A percentile compares a stretch with the other conserved stretches of the same genome.
phyloP scores from a whole-genome alignment of 2,888 invertebrate species.

The Trimorus sp. region DNA sequence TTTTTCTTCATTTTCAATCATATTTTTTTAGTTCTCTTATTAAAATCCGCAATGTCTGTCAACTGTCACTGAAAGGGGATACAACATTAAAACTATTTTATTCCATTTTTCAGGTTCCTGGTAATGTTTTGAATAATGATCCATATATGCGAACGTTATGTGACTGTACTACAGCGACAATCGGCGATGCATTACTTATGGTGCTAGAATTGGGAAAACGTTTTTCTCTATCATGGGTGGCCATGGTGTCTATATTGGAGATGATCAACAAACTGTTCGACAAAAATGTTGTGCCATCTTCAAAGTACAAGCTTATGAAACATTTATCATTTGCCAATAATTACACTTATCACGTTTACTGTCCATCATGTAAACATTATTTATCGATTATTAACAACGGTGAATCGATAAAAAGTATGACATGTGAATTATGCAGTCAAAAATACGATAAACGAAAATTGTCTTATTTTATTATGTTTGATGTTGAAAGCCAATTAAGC shows the following conservation, averaged over 20 bases:
- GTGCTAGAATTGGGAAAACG: neutral
- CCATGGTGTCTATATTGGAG: neutral
- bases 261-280: neutral
- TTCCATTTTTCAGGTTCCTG: too few species aligned
- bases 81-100: too few species aligned
- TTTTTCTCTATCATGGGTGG: neutral
- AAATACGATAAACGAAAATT: neutral
- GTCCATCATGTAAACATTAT: slow-evolving; percentile 22
- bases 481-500: slow-evolving; percentile 23
- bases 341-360: slow-evolving; percentile 36
- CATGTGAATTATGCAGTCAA: slow-evolving; percentile 13
- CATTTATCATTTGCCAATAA: neutral
- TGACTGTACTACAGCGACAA: too few species aligned
- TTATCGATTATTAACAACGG: neutral
- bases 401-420: neutral
- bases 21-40: too few species aligned
- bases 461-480: slow-evolving; percentile 32
- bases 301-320: neutral
- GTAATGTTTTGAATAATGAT: too few species aligned
- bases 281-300: neutral
- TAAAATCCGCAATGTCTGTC: too few species aligned
- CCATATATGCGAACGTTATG: too few species aligned
- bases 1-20: too few species aligned
- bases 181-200: too few species aligned
- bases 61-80: too few species aligned